Evolutionary conservation across 2,888 invertebrate species (phyloP).

Genomic region (Acanthopleura granulata): DNA sequence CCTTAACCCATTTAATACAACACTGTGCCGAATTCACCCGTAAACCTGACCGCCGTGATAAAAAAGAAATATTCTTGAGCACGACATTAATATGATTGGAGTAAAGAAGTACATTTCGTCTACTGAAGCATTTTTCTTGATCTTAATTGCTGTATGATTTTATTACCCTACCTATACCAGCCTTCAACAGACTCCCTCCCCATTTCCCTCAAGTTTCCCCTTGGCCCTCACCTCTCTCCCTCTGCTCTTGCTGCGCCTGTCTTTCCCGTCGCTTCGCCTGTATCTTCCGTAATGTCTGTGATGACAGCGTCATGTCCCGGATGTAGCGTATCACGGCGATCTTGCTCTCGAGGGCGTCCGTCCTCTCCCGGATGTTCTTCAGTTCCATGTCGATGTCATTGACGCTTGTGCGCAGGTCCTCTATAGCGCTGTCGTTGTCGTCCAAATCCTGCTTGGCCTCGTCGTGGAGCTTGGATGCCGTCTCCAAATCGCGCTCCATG

Average conservation of each 20-base stretch:
- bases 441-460: constrained; percentile 46
- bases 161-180: no score
- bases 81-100: no score
- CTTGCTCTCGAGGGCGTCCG: not conserved
- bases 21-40: no score
- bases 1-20: no score
- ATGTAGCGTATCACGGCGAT: constrained; percentile 48
- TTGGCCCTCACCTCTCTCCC: constrained; percentile 9
- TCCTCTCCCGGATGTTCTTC: not conserved
- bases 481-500: constrained; percentile 42
- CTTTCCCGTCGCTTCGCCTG: constrained; percentile 41
- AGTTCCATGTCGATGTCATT: constrained; percentile 7
- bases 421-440: constrained; percentile 17
- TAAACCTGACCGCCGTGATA: no score
- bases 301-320: constrained; percentile 50
- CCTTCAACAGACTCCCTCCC: no score
- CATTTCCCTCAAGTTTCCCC: not conserved
- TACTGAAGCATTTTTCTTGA: no score
- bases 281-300: constrained; percentile 51
- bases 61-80: no score
- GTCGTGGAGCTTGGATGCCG: constrained; percentile 40
- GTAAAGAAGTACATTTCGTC: no score
- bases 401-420: constrained; percentile 27
- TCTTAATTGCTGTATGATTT: no score
- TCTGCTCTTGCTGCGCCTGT: constrained; percentile 29